These are phyloP conservation scores for Troides helena DNA, from an alignment of 2,888 invertebrate species.

Conservation along the genomic window DNA sequence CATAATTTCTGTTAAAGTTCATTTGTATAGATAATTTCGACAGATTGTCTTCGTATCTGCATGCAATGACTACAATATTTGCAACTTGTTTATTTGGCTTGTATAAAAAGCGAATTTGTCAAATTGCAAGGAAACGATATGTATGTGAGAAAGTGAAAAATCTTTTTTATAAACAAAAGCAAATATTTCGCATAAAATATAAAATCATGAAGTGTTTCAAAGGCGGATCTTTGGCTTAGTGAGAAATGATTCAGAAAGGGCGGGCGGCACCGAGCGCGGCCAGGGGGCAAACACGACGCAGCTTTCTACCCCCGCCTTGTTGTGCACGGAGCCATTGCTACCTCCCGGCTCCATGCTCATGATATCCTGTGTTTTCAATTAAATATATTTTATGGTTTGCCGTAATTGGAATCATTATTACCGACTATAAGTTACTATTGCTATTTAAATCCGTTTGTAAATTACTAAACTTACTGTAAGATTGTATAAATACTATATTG, in stretches of 20 bases:
- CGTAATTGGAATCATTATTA: slow-evolving; percentile 15
- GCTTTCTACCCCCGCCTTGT: slow-evolving; percentile 56
- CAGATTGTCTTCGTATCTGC: too few species aligned
- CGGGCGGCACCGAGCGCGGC: slow-evolving; percentile 51
- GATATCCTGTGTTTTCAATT: slow-evolving; percentile 41
- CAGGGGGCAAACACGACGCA: slow-evolving; percentile 60
- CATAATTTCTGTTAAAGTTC: too few species aligned
- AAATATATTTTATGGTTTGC: slow-evolving; percentile 19
- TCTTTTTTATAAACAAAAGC: background rate
- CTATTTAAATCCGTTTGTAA: slow-evolving; percentile 13
- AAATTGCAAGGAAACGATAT: too few species aligned
- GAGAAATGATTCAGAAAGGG: slow-evolving; percentile 55
- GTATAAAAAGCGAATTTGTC: too few species aligned
- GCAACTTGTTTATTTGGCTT: too few species aligned
- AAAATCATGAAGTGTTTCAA: slow-evolving; percentile 41
- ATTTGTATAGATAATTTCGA: too few species aligned
- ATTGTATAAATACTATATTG: background rate
- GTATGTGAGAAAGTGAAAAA: background rate
- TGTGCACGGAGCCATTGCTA: slow-evolving; percentile 67
- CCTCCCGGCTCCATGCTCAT: slow-evolving; percentile 45
- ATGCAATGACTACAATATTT: too few species aligned
- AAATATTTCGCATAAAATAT: slow-evolving; percentile 4
- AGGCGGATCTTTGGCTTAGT: slow-evolving; percentile 40
- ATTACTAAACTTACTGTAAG: background rate
- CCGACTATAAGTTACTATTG: slow-evolving; percentile 1